These are phyloP conservation scores for Himalopsyche kuldschensis DNA, from an alignment of 2,888 invertebrate genomes.

Conservation along the genomic window DNA sequence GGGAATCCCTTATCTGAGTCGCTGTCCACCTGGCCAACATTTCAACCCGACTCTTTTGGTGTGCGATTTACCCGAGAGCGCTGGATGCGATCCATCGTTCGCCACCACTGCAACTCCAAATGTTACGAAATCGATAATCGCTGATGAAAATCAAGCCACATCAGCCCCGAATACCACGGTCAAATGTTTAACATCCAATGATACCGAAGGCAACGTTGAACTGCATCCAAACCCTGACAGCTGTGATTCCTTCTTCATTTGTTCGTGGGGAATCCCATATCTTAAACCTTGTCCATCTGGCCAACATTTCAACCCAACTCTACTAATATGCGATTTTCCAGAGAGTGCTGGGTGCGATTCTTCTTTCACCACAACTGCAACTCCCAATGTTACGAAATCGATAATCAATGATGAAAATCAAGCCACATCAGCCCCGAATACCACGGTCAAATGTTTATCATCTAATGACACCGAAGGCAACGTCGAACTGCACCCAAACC, in stretches of 20 bases:
- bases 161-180: not conserved
- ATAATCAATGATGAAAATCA: not conserved
- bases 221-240: not conserved
- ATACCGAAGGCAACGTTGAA: not conserved
- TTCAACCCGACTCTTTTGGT: slow-evolving; percentile 11
- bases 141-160: not conserved
- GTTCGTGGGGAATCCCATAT: slow-evolving; percentile 11
- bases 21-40: not conserved
- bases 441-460: not conserved
- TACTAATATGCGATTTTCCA: not conserved
- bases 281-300: not conserved
- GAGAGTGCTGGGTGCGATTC: not conserved
- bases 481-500: slow-evolving; percentile 26
- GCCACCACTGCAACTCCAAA: not conserved
- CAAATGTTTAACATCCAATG: not conserved
- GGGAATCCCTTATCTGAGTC: not conserved
- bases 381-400: not conserved
- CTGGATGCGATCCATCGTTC: not conserved
- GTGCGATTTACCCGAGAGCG: not conserved
- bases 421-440: not conserved
- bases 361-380: not conserved
- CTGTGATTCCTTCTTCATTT: not conserved
- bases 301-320: slow-evolving; percentile 1
- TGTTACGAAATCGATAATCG: not conserved
- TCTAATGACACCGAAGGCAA: not conserved